These are phyloP conservation scores for Labeo catla DNA, from an alignment of 2,113 vertebrate genomes.

Conservation along the genomic window DNA sequence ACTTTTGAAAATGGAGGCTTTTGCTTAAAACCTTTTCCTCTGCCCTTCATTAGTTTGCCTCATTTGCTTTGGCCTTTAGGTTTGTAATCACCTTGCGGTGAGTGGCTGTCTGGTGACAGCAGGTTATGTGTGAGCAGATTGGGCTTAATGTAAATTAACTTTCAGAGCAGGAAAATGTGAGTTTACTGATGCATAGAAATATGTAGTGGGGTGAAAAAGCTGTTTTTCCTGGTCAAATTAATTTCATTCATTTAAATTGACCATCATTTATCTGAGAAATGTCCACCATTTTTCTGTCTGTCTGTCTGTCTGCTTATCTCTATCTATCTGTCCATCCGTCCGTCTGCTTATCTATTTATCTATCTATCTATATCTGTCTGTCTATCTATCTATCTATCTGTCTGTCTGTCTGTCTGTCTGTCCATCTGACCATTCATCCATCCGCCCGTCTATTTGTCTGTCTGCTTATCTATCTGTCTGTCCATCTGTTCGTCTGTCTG, in stretches of 20 bases:
- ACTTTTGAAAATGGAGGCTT: slow-evolving; percentile 15
- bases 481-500: no score
- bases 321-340: no score
- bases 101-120: background rate
- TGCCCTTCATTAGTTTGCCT: slow-evolving; percentile 12
- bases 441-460: no score
- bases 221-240: slow-evolving; percentile 54
- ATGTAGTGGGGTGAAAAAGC: slow-evolving; percentile 36
- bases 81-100: slow-evolving; percentile 23
- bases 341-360: no score
- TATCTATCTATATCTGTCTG: no score
- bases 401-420: no score
- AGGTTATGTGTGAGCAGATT: slow-evolving; percentile 1
- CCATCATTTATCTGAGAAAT: background rate
- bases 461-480: no score
- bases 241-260: background rate
- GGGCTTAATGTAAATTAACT: slow-evolving; percentile 60
- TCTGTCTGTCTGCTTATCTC: no score
- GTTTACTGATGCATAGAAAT: slow-evolving; percentile 65
- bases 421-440: no score
- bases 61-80: slow-evolving; percentile 29
- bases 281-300: background rate
- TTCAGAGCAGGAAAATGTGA: slow-evolving; percentile 39
- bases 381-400: no score
- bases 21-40: slow-evolving; percentile 1